Evolutionary conservation across 2,113 vertebrate genomes (phyloP).

Genomic region (Catagonus wagneri): DNA sequence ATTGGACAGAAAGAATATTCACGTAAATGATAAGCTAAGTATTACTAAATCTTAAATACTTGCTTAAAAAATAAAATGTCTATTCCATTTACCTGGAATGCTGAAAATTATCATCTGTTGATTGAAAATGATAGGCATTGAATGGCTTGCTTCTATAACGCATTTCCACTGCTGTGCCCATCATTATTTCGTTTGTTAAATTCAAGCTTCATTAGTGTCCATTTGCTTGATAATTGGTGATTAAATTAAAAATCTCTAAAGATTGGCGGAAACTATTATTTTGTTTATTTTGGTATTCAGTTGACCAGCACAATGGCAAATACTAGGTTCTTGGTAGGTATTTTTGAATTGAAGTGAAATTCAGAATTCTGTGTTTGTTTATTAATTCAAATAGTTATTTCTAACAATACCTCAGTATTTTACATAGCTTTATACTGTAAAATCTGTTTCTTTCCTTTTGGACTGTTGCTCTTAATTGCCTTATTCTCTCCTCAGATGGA

Average conservation of each 20-base stretch:
- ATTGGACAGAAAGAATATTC: background rate
- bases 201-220: background rate
- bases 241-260: background rate
- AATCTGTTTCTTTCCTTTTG: background rate
- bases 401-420: background rate
- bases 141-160: background rate
- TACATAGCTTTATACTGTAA: background rate
- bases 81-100: background rate
- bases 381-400: conserved; percentile 33
- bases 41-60: background rate
- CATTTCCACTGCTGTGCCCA: background rate
- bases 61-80: background rate
- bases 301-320: background rate
- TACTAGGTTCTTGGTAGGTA: background rate
- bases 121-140: background rate
- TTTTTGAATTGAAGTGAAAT: background rate
- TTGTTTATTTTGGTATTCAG: conserved; percentile 21
- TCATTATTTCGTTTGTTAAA: background rate
- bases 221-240: background rate
- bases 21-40: background rate
- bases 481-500: background rate
- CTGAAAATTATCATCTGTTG: background rate
- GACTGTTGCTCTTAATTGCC: background rate
- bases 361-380: conserved; percentile 23
- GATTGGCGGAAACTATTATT: background rate